Percentiles rank a stretch among this genome's conserved stretches.
phyloP scores from a whole-genome alignment of 2,113 vertebrate genomes.

The Xenopus laevis region DNA sequence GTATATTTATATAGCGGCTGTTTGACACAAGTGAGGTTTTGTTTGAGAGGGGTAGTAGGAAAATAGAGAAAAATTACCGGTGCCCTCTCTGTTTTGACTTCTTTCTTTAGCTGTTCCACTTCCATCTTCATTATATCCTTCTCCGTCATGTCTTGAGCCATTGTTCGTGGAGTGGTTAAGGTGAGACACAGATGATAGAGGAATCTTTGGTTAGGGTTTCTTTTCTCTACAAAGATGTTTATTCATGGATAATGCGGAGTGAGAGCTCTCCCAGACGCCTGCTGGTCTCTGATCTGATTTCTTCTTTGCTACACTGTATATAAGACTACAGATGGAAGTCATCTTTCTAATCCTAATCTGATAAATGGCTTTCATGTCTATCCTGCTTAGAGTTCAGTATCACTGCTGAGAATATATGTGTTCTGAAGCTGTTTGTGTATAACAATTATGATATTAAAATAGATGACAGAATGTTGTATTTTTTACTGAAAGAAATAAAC shows the following conservation, averaged over 20 bases:
- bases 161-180: conserved; percentile 15
- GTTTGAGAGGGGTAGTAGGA: no score
- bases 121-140: conserved; percentile 86
- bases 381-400: conserved; percentile 34
- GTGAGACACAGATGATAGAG: not conserved
- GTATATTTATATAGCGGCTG: no score
- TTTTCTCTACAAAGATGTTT: not conserved
- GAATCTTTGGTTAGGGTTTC: no score
- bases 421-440: no score
- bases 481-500: no score
- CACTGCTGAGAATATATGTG: not conserved
- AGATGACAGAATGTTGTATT: no score
- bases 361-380: conserved; percentile 34
- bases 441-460: no score
- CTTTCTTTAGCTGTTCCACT: conserved; percentile 81
- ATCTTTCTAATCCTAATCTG: conserved; percentile 38
- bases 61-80: conserved; percentile 62
- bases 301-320: not conserved
- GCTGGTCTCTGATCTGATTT: conserved; percentile 5
- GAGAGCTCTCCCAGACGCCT: no score
- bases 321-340: conserved; percentile 39
- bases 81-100: conserved; percentile 79
- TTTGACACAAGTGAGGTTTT: no score
- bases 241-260: no score
- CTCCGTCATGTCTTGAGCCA: conserved; percentile 82